These are phyloP conservation scores for Aphodius granarius DNA, from an alignment of 2,888 invertebrate genomes.

Conservation along the genomic window DNA sequence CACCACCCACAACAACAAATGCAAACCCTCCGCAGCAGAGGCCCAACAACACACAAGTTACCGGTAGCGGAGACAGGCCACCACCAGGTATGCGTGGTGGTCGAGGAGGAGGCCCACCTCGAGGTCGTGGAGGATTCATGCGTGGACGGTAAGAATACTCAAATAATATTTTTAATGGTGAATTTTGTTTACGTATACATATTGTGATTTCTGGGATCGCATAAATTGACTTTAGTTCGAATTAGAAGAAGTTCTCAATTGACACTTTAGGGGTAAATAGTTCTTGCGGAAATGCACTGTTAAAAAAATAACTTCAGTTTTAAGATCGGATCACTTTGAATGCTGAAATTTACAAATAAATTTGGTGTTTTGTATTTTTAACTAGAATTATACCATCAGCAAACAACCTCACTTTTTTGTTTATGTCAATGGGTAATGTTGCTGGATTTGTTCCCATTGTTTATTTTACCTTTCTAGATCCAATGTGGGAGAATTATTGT, in stretches of 20 bases:
- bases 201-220: too few species aligned
- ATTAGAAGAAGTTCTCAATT: too few species aligned
- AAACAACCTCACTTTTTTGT: too few species aligned
- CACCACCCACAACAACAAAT: slow-evolving; percentile 18
- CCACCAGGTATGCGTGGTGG: slow-evolving; percentile 18
- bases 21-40: slow-evolving; percentile 21
- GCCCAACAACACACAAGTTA: slow-evolving; percentile 12
- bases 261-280: too few species aligned
- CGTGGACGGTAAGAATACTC: slow-evolving; percentile 25
- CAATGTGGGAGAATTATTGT: slow-evolving; percentile 15
- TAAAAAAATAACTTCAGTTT: too few species aligned
- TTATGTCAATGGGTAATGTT: too few species aligned
- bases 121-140: slow-evolving; percentile 25
- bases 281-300: too few species aligned
- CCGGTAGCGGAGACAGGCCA: slow-evolving; percentile 12
- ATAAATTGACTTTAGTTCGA: too few species aligned
- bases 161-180: neutral
- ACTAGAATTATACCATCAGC: too few species aligned
- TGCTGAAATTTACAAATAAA: too few species aligned
- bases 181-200: neutral
- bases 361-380: too few species aligned
- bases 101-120: slow-evolving; percentile 14
- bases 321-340: too few species aligned
- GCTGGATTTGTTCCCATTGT: neutral
- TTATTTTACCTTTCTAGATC: slow-evolving; percentile 21